These are phyloP conservation scores for Neoarius graeffei DNA, from an alignment of 2,113 vertebrate genomes.

Conservation along the genomic window DNA sequence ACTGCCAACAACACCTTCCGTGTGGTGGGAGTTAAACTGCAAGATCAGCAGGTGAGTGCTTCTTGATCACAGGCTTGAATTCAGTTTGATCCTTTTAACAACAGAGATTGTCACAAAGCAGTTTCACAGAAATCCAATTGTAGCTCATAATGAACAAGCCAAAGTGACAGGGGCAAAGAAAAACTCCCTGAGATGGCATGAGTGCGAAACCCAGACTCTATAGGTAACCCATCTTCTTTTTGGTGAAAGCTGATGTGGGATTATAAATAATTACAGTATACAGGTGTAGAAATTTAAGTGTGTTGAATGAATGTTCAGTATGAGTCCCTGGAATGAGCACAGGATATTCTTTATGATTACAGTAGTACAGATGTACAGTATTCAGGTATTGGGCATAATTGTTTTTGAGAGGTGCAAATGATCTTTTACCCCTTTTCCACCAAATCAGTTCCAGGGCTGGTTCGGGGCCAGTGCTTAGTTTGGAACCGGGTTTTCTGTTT, in stretches of 20 bases:
- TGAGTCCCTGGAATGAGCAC: background rate
- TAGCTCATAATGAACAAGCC: too few relatives aligned
- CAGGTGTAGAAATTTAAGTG: background rate
- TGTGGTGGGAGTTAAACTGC: constrained; percentile 98
- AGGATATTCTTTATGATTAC: background rate
- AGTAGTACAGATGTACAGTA: background rate
- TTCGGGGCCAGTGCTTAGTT: too few relatives aligned
- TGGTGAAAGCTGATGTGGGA: too few relatives aligned
- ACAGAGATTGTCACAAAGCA: background rate
- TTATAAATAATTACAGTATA: too few relatives aligned
- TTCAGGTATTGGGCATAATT: background rate
- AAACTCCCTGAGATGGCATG: too few relatives aligned
- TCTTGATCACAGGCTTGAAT: constrained; percentile 61
- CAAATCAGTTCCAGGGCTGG: too few relatives aligned
- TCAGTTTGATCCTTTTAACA: constrained; percentile 67
- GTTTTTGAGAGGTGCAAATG: background rate
- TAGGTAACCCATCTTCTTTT: background rate
- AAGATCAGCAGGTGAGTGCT: constrained; percentile 94
- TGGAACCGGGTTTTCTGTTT: too few relatives aligned
- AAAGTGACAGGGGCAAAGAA: too few relatives aligned
- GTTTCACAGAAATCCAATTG: background rate
- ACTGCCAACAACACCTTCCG: constrained; percentile 95
- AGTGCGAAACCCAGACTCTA: background rate
- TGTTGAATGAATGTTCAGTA: background rate
- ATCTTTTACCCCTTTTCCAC: too few relatives aligned